These are phyloP conservation scores for Ennomos quercinarius DNA, from an alignment of 2,888 invertebrate genomes.

Conservation along the genomic window DNA sequence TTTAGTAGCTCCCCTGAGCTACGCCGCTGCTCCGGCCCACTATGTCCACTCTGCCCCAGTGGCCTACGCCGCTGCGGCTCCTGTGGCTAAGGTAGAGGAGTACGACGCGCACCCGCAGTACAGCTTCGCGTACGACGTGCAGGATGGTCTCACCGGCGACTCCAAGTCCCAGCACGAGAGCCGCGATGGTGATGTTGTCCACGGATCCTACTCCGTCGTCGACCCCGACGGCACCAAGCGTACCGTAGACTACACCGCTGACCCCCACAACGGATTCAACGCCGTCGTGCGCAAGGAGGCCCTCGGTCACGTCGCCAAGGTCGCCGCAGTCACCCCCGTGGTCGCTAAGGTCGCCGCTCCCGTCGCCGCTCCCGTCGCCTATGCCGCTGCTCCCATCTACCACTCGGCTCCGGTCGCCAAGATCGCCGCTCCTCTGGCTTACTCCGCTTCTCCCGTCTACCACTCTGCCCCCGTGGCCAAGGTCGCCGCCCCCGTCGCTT, in stretches of 20 bases:
- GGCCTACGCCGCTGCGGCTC: constrained; percentile 53
- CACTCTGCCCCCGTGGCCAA: constrained; percentile 55
- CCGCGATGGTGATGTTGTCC: constrained; percentile 76
- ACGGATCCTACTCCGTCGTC: constrained; percentile 83
- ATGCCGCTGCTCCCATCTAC: constrained; percentile 68
- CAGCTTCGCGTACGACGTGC: constrained; percentile 85
- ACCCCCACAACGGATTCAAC: constrained; percentile 82
- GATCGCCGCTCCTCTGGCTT: constrained; percentile 59
- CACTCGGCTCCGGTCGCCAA: constrained; percentile 53
- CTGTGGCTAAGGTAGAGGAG: constrained; percentile 61
- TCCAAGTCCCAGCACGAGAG: constrained; percentile 77
- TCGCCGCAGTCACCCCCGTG: constrained; percentile 51
- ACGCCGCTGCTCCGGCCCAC: constrained; percentile 52
- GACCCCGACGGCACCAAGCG: constrained; percentile 85
- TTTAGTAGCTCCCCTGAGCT: constrained; percentile 53
- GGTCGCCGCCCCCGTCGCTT: constrained; percentile 47
- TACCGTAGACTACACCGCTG: constrained; percentile 82
- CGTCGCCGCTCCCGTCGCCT: constrained; percentile 48
- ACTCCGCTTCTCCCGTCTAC: constrained; percentile 50
- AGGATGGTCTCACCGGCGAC: constrained; percentile 82
- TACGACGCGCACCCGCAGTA: constrained; percentile 69
- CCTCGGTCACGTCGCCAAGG: constrained; percentile 56
- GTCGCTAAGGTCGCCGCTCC: constrained; percentile 48
- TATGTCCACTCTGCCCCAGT: constrained; percentile 52
- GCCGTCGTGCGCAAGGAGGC: constrained; percentile 82